Percentiles rank a stretch among this genome's conserved stretches.
Conservation (phyloP, 2,113 vertebrate genomes). For the Aleadryas rufinucha region DNA sequence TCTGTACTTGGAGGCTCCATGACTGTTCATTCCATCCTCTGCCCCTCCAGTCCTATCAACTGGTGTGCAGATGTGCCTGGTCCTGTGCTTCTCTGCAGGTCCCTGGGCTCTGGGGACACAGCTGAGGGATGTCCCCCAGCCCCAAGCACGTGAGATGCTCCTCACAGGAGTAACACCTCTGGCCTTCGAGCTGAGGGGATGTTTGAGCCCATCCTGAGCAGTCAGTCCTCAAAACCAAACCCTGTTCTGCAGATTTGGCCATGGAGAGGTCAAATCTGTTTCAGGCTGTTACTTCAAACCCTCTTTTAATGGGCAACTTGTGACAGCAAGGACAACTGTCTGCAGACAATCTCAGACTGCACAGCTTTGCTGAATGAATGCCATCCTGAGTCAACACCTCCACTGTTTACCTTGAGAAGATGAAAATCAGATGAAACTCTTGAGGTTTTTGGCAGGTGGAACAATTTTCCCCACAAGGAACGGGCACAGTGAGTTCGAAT, state of each 20-base stretch:
- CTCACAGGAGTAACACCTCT: not conserved
- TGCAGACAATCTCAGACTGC: not conserved
- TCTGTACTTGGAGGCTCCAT: not conserved
- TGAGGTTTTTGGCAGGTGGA: not conserved
- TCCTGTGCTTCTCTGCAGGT: not conserved
- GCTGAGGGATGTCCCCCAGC: not conserved
- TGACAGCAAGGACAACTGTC: not conserved
- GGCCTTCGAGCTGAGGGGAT: not conserved
- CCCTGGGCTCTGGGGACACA: not conserved
- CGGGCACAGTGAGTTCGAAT: not conserved
- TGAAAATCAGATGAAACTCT: conserved; percentile 1
- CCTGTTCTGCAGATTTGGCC: not conserved
- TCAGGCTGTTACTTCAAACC: not conserved
- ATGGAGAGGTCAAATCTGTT: not conserved
- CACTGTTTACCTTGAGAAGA: not conserved
- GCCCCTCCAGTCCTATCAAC: not conserved
- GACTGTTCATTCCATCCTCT: not conserved
- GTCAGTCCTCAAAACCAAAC: not conserved
- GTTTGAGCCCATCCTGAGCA: not conserved
- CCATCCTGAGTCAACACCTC: not conserved
- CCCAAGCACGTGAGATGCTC: rapidly evolving
- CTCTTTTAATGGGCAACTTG: not conserved
- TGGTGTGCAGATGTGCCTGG: not conserved
- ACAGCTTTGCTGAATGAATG: not conserved
- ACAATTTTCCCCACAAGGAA: not conserved